Conservation (phyloP, 2,797 vertebrate species). For the Phaenicophaeus curvirostris region DNA sequence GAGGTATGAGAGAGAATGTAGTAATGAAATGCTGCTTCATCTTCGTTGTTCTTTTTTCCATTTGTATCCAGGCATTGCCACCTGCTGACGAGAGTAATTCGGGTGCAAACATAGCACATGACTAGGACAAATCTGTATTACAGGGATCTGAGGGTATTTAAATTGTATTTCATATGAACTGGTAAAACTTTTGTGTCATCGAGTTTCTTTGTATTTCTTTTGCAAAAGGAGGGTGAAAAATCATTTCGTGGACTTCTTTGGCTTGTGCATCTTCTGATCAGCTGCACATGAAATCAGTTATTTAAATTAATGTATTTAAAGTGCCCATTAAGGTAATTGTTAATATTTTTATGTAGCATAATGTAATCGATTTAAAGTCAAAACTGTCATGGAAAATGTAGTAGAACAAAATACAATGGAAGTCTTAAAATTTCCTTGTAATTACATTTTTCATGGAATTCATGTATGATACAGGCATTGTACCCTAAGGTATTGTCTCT, state of each 20-base stretch:
- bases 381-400: neutral
- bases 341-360: neutral
- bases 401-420: neutral
- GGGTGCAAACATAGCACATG: neutral
- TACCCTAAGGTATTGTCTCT: neutral
- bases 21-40: fast-evolving
- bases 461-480: fast-evolving
- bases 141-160: neutral
- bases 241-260: neutral
- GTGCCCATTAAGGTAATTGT: neutral
- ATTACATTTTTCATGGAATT: neutral
- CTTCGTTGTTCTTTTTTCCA: neutral
- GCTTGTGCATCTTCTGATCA: neutral
- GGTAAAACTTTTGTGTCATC: neutral
- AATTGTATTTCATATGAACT: neutral
- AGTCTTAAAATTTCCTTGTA: neutral
- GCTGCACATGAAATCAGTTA: neutral
- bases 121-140: neutral
- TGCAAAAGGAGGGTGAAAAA: neutral
- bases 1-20: neutral
- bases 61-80: neutral
- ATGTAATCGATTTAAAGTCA: neutral
- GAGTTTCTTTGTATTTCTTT: neutral
- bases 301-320: neutral
- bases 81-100: neutral